These are phyloP conservation scores for Spisula subtruncata DNA, from an alignment of 2,888 invertebrate species.

Conservation along the genomic window DNA sequence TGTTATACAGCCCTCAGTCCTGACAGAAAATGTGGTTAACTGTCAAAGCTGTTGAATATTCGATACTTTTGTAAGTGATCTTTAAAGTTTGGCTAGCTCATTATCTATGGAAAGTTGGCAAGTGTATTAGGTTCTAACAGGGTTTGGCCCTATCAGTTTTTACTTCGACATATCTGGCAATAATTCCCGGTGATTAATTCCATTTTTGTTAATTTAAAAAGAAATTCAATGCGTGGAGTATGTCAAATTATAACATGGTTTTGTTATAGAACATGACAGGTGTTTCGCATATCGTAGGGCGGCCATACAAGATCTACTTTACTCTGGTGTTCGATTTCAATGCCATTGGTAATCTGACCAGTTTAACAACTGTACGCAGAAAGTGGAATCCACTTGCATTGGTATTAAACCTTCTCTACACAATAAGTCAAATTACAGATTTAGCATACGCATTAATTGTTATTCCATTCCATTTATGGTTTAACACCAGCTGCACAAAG, in stretches of 20 bases:
- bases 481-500: neutral
- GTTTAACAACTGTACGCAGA: neutral
- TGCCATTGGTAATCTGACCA: neutral
- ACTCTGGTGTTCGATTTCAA: neutral
- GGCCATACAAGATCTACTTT: neutral
- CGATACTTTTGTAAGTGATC: neutral
- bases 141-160: conserved; percentile 29
- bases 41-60: neutral
- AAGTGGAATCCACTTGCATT: neutral
- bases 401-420: neutral
- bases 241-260: conserved; percentile 29
- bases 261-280: conserved; percentile 46
- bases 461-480: neutral
- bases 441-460: neutral
- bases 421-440: neutral
- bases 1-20: too few relatives aligned
- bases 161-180: conserved; percentile 21
- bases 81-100: neutral
- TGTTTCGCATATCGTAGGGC: conserved; percentile 17
- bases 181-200: conserved; percentile 24
- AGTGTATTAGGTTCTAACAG: neutral
- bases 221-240: conserved; percentile 22
- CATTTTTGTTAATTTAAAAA: conserved; percentile 36
- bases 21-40: too few relatives aligned
- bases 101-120: conserved; percentile 37